Conservation (phyloP, 2,888 invertebrate genomes). For the Agonopterix heracliana region DNA sequence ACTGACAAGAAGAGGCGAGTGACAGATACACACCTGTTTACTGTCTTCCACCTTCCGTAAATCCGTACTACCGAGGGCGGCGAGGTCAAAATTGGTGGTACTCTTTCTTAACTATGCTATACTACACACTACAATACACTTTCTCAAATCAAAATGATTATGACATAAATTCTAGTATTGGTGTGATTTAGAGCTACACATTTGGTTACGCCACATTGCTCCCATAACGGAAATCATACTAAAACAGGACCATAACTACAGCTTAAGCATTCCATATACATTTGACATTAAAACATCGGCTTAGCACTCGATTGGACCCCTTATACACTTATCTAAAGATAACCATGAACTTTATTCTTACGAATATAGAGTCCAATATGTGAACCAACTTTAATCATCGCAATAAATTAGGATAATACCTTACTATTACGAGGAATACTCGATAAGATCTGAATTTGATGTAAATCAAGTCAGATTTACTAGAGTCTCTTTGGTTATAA, state of each 20-base stretch:
- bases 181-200: no score
- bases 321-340: neutral
- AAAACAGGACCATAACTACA: conserved; percentile 1
- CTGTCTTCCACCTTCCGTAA: no score
- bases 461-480: conserved; percentile 41
- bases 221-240: conserved; percentile 12
- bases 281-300: neutral
- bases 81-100: no score
- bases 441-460: conserved; percentile 17
- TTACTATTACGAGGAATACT: conserved; percentile 2
- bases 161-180: no score
- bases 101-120: no score
- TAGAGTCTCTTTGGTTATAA: neutral
- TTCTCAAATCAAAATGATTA: no score
- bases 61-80: no score
- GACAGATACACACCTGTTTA: no score
- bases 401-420: conserved; percentile 32
- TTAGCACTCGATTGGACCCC: neutral
- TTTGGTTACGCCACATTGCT: neutral
- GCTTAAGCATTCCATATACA: neutral
- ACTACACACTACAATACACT: no score
- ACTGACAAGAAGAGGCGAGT: no score
- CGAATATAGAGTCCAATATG: no score
- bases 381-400: conserved; percentile 16
- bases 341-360: neutral